Percentiles rank a stretch among this genome's conserved stretches.
Conservation (phyloP, 2,888 invertebrate species). For the Phengaris alcon region DNA sequence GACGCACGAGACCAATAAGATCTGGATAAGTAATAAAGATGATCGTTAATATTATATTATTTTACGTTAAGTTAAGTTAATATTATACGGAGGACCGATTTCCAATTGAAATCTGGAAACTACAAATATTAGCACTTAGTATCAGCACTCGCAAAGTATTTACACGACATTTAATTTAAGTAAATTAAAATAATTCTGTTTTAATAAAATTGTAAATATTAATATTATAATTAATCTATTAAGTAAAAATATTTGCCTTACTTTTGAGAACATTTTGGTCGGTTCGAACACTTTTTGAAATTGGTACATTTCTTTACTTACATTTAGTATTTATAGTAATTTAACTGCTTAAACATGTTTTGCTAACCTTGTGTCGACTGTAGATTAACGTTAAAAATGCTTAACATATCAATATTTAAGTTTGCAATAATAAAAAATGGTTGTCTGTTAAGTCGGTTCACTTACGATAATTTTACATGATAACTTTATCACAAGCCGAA, state of each 20-base stretch:
- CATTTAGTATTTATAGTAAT: slow-evolving; percentile 14
- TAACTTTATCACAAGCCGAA: too few relatives aligned
- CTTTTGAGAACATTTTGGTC: slow-evolving; percentile 14
- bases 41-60: too few relatives aligned
- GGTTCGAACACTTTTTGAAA: background rate
- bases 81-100: background rate
- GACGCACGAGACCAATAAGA: slow-evolving; percentile 53
- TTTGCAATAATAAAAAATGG: background rate
- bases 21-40: slow-evolving; percentile 39
- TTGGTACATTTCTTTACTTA: slow-evolving; percentile 15
- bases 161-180: too few relatives aligned
- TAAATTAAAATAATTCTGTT: too few relatives aligned
- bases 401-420: background rate
- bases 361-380: slow-evolving; percentile 5
- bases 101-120: too few relatives aligned
- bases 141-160: background rate
- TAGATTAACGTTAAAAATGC: background rate
- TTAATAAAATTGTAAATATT: too few relatives aligned
- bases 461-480: too few relatives aligned
- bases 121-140: too few relatives aligned
- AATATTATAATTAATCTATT: too few relatives aligned
- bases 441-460: too few relatives aligned
- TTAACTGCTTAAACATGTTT: background rate
- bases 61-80: too few relatives aligned
- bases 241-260: background rate